Percentiles rank a stretch among this genome's conserved stretches.
phyloP scores from a whole-genome alignment of 2,113 vertebrate species.

The Lampris megalopsis region DNA sequence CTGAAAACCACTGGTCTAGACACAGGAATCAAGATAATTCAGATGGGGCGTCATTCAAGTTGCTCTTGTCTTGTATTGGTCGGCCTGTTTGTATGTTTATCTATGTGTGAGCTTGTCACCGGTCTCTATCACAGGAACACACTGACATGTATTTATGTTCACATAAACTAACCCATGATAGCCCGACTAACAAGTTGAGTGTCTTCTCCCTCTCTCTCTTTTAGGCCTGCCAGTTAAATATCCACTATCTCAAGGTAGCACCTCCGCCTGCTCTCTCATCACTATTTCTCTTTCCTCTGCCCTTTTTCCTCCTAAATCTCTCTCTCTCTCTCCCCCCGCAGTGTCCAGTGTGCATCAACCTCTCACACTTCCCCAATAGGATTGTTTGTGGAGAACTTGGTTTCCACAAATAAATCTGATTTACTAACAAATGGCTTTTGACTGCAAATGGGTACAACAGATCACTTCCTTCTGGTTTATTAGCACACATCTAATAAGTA shows the following conservation, averaged over 20 bases:
- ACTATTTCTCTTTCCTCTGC: background rate
- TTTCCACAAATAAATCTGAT: conserved; percentile 78
- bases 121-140: background rate
- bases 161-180: conserved; percentile 7
- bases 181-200: conserved; percentile 67
- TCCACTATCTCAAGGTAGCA: conserved; percentile 88
- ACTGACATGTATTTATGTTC: background rate
- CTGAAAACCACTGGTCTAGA: too few species aligned
- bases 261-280: conserved; percentile 51
- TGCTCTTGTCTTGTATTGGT: background rate
- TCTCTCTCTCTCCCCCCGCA: conserved; percentile 13
- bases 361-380: conserved; percentile 32
- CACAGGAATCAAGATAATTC: background rate
- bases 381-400: conserved; percentile 76
- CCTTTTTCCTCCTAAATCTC: conserved; percentile 19
- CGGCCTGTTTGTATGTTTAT: background rate
- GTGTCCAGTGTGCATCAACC: conserved; percentile 41
- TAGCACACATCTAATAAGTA: background rate
- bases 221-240: conserved; percentile 88
- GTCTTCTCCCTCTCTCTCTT: conserved; percentile 81
- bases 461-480: conserved; percentile 23
- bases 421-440: conserved; percentile 79
- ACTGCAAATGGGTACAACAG: conserved; percentile 34
- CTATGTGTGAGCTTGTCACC: background rate
- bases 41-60: conserved; percentile 1